Evolutionary conservation across 2,113 vertebrate genomes (phyloP).

Genomic region (Lycocorax pyrrhopterus): DNA sequence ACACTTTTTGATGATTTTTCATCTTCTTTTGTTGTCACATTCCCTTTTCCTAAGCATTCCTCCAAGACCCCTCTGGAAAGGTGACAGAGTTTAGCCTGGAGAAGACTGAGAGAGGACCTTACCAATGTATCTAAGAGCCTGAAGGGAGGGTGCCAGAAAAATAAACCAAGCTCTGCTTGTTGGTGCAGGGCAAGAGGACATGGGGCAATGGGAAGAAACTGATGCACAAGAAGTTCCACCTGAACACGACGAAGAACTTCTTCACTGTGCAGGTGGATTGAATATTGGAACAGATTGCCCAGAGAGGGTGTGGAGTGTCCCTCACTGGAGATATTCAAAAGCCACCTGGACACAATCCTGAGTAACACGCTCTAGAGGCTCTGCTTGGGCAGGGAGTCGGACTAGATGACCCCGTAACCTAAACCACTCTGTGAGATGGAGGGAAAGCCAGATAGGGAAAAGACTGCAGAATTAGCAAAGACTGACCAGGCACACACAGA

Average conservation of each 20-base stretch:
- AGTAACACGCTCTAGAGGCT: not conserved
- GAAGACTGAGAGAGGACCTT: not conserved
- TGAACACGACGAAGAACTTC: not conserved
- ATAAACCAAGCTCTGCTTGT: not conserved
- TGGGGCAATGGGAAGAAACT: not conserved
- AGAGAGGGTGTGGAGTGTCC: not conserved
- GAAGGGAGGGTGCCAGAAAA: not conserved
- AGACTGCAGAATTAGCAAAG: not conserved
- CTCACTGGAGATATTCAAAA: not conserved
- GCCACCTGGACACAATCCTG: not conserved
- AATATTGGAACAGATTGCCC: not conserved
- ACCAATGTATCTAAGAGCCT: not conserved
- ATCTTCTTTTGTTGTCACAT: not conserved
- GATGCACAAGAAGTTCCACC: not conserved
- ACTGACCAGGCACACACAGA: rapidly evolving
- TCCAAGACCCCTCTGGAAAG: not conserved
- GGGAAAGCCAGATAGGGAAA: not conserved
- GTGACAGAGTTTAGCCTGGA: not conserved
- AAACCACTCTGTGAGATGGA: not conserved
- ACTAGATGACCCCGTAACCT: no score
- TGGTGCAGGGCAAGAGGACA: not conserved
- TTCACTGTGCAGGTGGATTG: not conserved
- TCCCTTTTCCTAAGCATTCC: rapidly evolving
- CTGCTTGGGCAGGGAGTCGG: not conserved
- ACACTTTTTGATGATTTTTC: not conserved